Conservation (phyloP, 2,113 vertebrate species). For the Crocuta crocuta region DNA sequence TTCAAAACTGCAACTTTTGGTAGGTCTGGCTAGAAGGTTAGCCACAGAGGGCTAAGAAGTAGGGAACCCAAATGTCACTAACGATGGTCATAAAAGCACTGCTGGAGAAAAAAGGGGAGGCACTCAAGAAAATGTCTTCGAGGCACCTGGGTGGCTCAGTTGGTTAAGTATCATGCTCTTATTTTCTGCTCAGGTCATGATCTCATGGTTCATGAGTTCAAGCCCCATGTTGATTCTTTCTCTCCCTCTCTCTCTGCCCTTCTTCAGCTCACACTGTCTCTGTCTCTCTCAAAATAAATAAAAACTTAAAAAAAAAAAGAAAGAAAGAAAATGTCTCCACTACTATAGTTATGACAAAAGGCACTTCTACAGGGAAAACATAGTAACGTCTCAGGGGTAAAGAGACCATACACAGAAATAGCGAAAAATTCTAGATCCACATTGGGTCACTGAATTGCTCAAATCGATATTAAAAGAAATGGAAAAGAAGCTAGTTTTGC, state of each 20-base stretch:
- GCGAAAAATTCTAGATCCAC: not conserved
- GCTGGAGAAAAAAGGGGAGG: not conserved
- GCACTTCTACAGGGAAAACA: not conserved
- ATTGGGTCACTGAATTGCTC: not conserved
- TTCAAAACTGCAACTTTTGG: not conserved
- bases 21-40: not conserved
- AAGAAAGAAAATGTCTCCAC: not conserved
- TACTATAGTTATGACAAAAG: not conserved
- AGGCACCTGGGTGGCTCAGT: too few species aligned
- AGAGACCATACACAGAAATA: not conserved
- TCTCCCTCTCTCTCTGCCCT: too few species aligned
- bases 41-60: not conserved
- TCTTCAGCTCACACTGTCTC: too few species aligned
- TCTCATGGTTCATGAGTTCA: too few species aligned
- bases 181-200: too few species aligned
- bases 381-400: not conserved
- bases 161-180: too few species aligned
- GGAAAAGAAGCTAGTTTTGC: conserved; percentile 28
- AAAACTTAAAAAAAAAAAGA: too few species aligned
- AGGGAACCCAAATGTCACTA: not conserved
- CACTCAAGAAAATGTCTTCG: not conserved
- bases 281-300: too few species aligned
- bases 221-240: too few species aligned
- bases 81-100: not conserved
- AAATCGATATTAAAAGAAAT: not conserved